A percentile compares a stretch with the other conserved stretches of the same genome.
These are phyloP conservation scores for Sphaerodactylus townsendi DNA, from an alignment of 2,113 vertebrate genomes.

Conservation along the genomic window DNA sequence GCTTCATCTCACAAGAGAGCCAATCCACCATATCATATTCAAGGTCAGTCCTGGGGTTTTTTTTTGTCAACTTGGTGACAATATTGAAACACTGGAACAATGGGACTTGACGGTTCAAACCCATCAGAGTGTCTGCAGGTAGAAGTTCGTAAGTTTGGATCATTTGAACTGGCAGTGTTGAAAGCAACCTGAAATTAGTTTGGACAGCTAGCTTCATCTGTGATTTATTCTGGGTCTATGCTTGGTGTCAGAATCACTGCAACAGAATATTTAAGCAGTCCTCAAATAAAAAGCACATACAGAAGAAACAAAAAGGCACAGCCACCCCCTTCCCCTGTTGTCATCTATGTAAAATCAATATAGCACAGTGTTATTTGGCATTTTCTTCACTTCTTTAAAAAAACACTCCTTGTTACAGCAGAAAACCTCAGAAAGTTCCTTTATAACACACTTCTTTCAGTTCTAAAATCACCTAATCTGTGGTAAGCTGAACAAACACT, in stretches of 20 bases:
- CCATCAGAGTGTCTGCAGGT: constrained; percentile 34
- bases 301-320: constrained; percentile 3
- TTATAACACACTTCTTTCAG: constrained; percentile 44
- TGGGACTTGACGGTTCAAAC: constrained; percentile 17
- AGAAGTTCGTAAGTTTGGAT: constrained; percentile 28
- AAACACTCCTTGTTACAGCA: constrained; percentile 51
- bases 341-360: constrained; percentile 50
- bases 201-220: constrained; percentile 20
- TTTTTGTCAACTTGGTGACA: constrained; percentile 1
- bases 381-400: constrained; percentile 62
- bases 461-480: constrained; percentile 46
- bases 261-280: constrained; percentile 9
- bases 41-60: constrained; percentile 17
- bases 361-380: constrained; percentile 58
- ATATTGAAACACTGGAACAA: constrained; percentile 5
- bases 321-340: constrained; percentile 3
- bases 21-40: not conserved
- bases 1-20: not conserved
- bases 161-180: constrained; percentile 40
- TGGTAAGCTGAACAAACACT: constrained; percentile 61
- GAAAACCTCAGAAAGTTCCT: constrained; percentile 35
- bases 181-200: constrained; percentile 47
- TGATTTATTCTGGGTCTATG: constrained; percentile 26
- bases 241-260: constrained; percentile 2
- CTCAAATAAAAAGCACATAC: not conserved